Percentiles rank a stretch among this genome's conserved stretches.
These are phyloP conservation scores for Homalodisca vitripennis DNA, from an alignment of 1,140 invertebrate species.

Conservation along the genomic window DNA sequence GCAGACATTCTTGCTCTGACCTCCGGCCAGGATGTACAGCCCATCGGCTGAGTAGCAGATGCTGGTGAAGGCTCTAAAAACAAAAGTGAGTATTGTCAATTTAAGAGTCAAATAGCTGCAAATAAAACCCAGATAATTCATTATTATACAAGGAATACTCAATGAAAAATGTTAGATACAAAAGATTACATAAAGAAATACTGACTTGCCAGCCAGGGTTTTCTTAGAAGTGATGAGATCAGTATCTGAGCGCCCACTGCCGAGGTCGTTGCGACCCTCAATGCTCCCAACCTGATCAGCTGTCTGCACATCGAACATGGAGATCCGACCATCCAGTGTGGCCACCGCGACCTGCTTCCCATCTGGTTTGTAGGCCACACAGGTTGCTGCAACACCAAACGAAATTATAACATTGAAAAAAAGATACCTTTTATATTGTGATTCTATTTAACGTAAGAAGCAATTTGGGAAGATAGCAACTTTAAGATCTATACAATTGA, in stretches of 20 bases:
- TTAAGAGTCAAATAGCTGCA: no score
- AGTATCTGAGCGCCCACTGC: slow-evolving; percentile 71
- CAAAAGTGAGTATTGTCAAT: no score
- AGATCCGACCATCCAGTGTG: slow-evolving; percentile 85
- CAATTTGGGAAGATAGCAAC: no score
- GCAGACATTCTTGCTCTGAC: slow-evolving; percentile 91
- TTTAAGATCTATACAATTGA: no score
- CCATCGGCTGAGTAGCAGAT: slow-evolving; percentile 94
- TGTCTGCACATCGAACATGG: slow-evolving; percentile 77
- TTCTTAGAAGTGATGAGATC: slow-evolving; percentile 89
- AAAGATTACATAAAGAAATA: no score
- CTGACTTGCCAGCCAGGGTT: slow-evolving; percentile 79
- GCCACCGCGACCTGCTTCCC: slow-evolving; percentile 90
- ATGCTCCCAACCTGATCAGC: slow-evolving; percentile 72
- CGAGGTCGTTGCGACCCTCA: slow-evolving; percentile 90
- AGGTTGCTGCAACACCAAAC: slow-evolving; percentile 54
- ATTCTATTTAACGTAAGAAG: no score
- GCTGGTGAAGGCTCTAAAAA: slow-evolving; percentile 82
- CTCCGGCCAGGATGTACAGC: slow-evolving; percentile 81
- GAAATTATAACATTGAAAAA: no score
- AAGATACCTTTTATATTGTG: no score
- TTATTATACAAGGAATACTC: no score
- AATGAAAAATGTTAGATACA: no score
- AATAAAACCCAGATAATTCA: no score
- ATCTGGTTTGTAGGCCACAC: slow-evolving; percentile 82